Evolutionary conservation across 2,113 vertebrate genomes (phyloP).

Genomic region (Mirza zaza): DNA sequence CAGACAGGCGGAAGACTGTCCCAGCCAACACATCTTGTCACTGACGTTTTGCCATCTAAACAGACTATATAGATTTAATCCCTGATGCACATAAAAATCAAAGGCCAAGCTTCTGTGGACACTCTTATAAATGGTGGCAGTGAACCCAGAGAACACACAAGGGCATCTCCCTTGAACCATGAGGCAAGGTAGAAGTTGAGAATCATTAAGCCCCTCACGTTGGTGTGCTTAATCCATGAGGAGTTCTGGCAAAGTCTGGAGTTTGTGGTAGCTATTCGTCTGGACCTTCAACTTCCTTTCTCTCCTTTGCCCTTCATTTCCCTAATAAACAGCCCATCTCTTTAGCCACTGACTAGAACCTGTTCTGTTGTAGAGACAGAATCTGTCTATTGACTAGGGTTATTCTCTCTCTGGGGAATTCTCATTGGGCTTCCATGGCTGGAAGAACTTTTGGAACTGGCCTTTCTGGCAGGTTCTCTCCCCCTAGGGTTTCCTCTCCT

Average conservation of each 20-base stretch:
- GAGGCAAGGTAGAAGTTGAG: neutral
- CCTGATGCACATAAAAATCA: neutral
- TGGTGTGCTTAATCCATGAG: neutral
- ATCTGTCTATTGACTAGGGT: neutral
- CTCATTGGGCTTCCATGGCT: slow-evolving; percentile 68
- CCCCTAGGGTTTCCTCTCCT: slow-evolving; percentile 66
- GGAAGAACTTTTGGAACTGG: slow-evolving; percentile 69
- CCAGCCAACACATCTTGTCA: neutral
- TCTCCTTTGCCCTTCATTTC: slow-evolving; percentile 30
- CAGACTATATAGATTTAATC: neutral
- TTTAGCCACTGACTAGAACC: slow-evolving; percentile 67
- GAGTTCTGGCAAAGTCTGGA: neutral
- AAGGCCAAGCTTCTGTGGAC: neutral
- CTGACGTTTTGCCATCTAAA: neutral
- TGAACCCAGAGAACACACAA: neutral
- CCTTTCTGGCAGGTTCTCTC: slow-evolving; percentile 73
- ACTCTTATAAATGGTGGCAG: neutral
- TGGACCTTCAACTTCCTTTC: slow-evolving; percentile 49
- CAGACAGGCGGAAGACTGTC: neutral
- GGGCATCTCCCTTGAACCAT: neutral
- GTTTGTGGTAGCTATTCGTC: slow-evolving; percentile 55
- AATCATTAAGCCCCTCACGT: neutral
- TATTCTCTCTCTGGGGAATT: slow-evolving; percentile 64
- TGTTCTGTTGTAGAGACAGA: slow-evolving; percentile 46
- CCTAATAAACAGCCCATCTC: slow-evolving; percentile 57